These are phyloP conservation scores for Gallinago undulata DNA, from an alignment of 2,113 vertebrate genomes.

Conservation along the genomic window DNA sequence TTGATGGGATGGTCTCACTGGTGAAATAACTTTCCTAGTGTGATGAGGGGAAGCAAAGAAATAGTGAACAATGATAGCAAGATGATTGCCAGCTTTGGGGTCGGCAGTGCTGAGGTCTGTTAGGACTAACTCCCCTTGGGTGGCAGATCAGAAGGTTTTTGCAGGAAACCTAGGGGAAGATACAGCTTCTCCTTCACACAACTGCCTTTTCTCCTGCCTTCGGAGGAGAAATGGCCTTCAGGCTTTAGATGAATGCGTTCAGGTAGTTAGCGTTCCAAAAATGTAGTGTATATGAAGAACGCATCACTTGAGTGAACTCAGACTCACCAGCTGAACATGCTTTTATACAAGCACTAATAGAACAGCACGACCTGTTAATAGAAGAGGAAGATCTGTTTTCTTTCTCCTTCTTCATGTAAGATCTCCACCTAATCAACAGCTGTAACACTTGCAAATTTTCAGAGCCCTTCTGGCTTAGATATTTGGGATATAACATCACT, in stretches of 20 bases:
- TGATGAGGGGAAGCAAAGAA: neutral
- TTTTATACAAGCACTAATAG: neutral
- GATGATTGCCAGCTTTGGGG: neutral
- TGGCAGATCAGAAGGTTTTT: neutral
- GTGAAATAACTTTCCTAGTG: neutral
- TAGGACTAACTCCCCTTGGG: neutral
- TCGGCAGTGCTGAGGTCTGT: neutral
- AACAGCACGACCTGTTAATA: neutral
- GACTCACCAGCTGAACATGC: neutral
- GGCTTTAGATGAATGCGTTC: neutral
- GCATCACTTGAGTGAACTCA: neutral
- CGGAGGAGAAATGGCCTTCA: fast-evolving
- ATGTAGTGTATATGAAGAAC: neutral
- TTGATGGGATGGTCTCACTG: neutral
- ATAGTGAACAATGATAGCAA: neutral
- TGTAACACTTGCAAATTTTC: slow-evolving; percentile 21
- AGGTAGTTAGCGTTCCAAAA: neutral
- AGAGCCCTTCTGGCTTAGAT: neutral
- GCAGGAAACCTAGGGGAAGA: neutral
- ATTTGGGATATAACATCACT: slow-evolving; percentile 9
- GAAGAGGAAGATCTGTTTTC: neutral
- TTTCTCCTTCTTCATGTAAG: neutral
- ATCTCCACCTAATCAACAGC: neutral
- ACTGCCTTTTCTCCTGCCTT: neutral
- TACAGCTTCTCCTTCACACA: neutral